Evolutionary conservation across 2,888 invertebrate genomes (phyloP).

Genomic region (Ametastegia equiseti): DNA sequence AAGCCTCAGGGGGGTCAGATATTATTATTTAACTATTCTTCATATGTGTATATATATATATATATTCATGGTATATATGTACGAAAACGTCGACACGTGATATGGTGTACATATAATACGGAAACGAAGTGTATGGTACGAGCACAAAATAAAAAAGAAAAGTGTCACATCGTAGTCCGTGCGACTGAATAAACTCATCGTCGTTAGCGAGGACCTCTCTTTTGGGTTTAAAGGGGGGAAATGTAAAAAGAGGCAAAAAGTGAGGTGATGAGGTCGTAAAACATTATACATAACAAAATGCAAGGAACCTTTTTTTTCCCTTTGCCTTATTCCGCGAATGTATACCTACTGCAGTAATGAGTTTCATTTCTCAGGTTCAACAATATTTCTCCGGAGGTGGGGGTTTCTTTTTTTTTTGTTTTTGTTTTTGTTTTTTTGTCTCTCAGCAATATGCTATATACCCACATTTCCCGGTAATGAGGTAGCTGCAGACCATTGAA

Average conservation of each 20-base stretch:
- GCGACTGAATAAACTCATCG: slow-evolving; percentile 69
- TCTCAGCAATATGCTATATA: no score
- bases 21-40: neutral
- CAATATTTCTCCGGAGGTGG: neutral
- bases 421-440: neutral
- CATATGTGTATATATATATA: no score
- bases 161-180: no score
- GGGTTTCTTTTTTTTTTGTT: neutral
- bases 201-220: slow-evolving; percentile 63
- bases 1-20: neutral
- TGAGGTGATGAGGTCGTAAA: slow-evolving; percentile 50
- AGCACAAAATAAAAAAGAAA: neutral
- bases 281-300: slow-evolving; percentile 54
- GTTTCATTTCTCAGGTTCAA: slow-evolving; percentile 65
- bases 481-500: slow-evolving; percentile 69
- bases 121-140: no score
- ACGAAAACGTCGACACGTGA: neutral
- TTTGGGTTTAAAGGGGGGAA: neutral
- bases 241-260: neutral
- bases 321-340: slow-evolving; percentile 42
- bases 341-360: slow-evolving; percentile 72
- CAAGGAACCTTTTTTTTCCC: slow-evolving; percentile 36
- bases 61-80: neutral
- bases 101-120: no score
- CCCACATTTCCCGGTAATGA: slow-evolving; percentile 70